Base-by-base conservation (phyloP, 2,888 invertebrate species). In the Rhaphigaster nebulosa region DNA sequence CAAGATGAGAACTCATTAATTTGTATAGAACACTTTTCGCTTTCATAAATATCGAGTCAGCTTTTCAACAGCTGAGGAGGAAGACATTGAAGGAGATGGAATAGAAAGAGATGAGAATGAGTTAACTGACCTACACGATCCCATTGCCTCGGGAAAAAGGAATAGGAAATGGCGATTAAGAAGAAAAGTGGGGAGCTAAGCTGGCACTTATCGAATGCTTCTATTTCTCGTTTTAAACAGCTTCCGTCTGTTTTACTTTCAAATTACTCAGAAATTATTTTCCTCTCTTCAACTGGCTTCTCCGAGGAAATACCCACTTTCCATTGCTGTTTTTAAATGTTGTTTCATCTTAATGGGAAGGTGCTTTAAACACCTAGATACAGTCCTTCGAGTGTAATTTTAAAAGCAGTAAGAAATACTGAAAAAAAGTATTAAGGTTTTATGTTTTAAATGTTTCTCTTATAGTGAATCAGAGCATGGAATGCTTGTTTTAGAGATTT, bases 221-320 rank as follows among this genome's bases (percentile, higher is more conserved):
- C 84, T 50, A 84, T 41, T 84, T 84, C 45, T 84, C 84, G 45
- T 15, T 23, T 84, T 84, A 84, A 84, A 45, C 84, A 45, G 84
- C 88, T 65, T 60, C 38, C 60, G 88, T 41, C 88, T 88, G 88
- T 88, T 88, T 88, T 88, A 88, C 56, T 88, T 88, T 88, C 88
- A 88, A 88, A 88, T 88, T 88, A 88, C 88, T 41, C 34, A 60
- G 60, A 88, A 88, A 88, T 88, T 88, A 88, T 88, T 65, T 65
- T 65, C 45, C 45, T 13, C 88, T 65, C 60, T 41, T 10, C 23
- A 1, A 26, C 41, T 8, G 23, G 12, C 41, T 38, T 0, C 80
- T 26, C 45, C 26, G 15, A 45, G 45, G 45, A 84, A 50, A 41
- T 50, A 8, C 15, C 45, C 84, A 50, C 84, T 84, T 45, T n/a